Conservation (phyloP, 2,888 invertebrate genomes). For the Tyria jacobaeae region DNA sequence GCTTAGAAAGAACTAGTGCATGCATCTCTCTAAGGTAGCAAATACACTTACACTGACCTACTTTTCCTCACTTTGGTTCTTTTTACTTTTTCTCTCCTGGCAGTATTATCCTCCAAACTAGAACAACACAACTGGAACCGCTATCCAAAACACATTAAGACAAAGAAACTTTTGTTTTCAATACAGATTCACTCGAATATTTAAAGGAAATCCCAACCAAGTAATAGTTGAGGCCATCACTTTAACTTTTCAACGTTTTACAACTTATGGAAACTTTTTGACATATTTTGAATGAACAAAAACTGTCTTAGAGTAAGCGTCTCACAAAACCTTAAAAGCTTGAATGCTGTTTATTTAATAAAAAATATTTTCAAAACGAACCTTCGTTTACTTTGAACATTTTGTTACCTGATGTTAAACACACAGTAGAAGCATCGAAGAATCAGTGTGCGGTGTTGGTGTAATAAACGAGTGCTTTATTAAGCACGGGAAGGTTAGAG, state of each 20-base stretch:
- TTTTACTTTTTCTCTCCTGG: not conserved
- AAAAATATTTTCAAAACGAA: not conserved
- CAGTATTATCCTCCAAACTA: too few species aligned
- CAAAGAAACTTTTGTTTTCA: not conserved
- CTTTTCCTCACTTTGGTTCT: not conserved
- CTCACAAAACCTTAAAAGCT: not conserved
- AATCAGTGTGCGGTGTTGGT: not conserved
- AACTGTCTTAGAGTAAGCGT: not conserved
- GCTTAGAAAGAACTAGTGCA: not conserved
- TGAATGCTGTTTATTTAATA: not conserved
- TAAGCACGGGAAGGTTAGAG: constrained; percentile 8
- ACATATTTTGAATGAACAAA: too few species aligned
- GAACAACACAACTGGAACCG: too few species aligned
- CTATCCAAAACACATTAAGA: too few species aligned
- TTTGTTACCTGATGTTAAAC: not conserved
- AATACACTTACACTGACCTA: not conserved
- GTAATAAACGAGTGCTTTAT: constrained; percentile 15
- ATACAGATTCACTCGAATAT: not conserved
- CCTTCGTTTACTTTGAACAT: too few species aligned
- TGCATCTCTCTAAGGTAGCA: not conserved
- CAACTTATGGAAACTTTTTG: too few species aligned
- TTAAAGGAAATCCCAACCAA: not conserved
- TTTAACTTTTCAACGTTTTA: too few species aligned
- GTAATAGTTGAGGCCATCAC: too few species aligned
- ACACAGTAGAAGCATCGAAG: not conserved